A percentile compares a stretch with the other conserved stretches of the same genome.
Evolutionary conservation across 1,140 invertebrate species (phyloP).

Genomic region (Tetraneura akinire): DNA sequence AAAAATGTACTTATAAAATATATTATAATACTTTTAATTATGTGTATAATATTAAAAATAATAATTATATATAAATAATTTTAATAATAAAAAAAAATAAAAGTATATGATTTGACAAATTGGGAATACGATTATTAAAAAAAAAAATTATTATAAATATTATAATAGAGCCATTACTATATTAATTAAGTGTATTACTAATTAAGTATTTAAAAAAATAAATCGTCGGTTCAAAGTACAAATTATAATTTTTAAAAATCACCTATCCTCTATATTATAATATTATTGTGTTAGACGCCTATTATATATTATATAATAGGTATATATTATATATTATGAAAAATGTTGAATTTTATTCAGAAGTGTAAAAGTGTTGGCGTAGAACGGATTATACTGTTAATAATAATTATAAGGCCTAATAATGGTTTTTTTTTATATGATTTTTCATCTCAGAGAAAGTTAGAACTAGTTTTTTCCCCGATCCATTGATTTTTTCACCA

Average conservation of each 20-base stretch:
- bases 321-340: conserved; percentile 29
- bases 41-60: conserved; percentile 9
- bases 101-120: conserved; percentile 17
- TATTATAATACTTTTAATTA: background rate
- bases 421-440: background rate
- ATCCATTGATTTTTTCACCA: background rate
- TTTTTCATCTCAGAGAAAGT: background rate
- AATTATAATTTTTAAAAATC: conserved; percentile 5
- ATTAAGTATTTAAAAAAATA: conserved; percentile 12
- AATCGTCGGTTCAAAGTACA: conserved; percentile 46
- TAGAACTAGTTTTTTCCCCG: background rate
- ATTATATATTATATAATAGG: conserved; percentile 10
- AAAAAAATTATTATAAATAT: background rate
- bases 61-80: background rate
- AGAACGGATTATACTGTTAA: conserved; percentile 31
- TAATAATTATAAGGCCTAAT: conserved; percentile 29
- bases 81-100: no score
- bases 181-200: conserved; percentile 9
- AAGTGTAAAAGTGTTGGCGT: conserved; percentile 41
- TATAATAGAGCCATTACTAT: background rate
- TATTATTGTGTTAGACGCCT: conserved; percentile 36
- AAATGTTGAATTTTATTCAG: conserved; percentile 45
- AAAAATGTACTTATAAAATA: background rate
- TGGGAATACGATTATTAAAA: no score
- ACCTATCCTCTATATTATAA: conserved; percentile 19